phyloP scores from a whole-genome alignment of 2,113 vertebrate species.

The Capricornis sumatraensis region DNA sequence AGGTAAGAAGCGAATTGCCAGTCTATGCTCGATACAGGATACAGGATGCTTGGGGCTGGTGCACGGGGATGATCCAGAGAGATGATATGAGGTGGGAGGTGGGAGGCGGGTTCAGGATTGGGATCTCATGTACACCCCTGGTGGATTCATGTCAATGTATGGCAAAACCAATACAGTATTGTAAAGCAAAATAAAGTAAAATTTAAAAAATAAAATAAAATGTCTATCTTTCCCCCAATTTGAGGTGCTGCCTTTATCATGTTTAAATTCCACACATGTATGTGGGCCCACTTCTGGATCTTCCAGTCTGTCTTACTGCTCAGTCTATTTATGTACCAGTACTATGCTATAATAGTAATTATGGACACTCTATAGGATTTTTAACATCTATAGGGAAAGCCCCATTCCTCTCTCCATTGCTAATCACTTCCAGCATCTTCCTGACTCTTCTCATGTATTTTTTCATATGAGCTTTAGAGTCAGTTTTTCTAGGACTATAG shows the following conservation, averaged over 20 bases:
- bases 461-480: neutral
- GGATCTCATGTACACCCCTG: too few relatives aligned
- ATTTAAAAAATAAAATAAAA: neutral
- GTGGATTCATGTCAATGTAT: too few relatives aligned
- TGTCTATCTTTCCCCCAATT: neutral
- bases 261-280: fast-evolving
- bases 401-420: neutral
- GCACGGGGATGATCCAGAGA: too few relatives aligned
- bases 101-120: too few relatives aligned
- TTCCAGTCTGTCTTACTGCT: neutral
- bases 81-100: too few relatives aligned
- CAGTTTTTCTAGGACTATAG: neutral
- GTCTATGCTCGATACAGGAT: too few relatives aligned
- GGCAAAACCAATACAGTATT: too few relatives aligned
- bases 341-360: neutral
- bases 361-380: neutral
- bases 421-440: neutral
- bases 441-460: neutral
- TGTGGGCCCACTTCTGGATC: neutral
- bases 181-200: too few relatives aligned
- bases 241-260: neutral
- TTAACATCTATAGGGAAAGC: neutral
- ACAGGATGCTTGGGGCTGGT: too few relatives aligned
- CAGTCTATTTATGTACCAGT: neutral
- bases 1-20: too few relatives aligned